Evolutionary conservation across 2,113 vertebrate genomes (phyloP), one percentile per base, ranked within the genome.

Genomic region (Entelurus aequoreus): DNA sequence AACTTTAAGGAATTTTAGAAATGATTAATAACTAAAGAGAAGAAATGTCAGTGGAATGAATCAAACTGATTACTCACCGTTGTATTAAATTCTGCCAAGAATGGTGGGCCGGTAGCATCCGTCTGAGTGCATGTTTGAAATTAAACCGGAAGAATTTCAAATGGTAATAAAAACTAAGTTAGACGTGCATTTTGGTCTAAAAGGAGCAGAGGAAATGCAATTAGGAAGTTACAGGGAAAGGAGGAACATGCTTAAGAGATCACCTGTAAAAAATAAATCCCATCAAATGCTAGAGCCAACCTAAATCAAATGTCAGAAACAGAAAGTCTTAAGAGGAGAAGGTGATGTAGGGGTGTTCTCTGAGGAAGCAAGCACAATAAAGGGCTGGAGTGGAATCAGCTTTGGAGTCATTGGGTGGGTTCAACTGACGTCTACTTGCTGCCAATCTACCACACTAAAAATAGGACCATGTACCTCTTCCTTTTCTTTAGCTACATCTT

Each of bases 401-500:
- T 63, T 67, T 66, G 80, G 74, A 60, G 71, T 86, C 88, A 89
- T 86, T 87, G 55, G 84, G 74, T 86, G 86, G 68, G 73, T 48
- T 68, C 62, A n/a, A 86, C 71, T 88, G 80, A 66, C 61, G 8
- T 81, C 89, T 92, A 92, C 74, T 90, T 92, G 94, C 91, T 5
- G 47, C 92, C 94, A 94, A 14, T 72, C 93, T 94, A 94, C 5
- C 68, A 91, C 91, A 94, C 84, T 62, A 37, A 68, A 53, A 84
- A 71, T 66, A 66, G 80, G 85, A 83, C 72, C 64, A 60, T 71
- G 83, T 97, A 98, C 95, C 96, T 98, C 93, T 84, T 96, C 92
- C 90, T 94, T 92, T 81, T 93, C 92, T 92, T 91, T 85, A 85
- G 95, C 94, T 94, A 93, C 88, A 84, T 94, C 94, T 84, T 92